These are phyloP conservation scores for Napeogenes inachia DNA, from an alignment of 2,888 invertebrate genomes.

Conservation along the genomic window DNA sequence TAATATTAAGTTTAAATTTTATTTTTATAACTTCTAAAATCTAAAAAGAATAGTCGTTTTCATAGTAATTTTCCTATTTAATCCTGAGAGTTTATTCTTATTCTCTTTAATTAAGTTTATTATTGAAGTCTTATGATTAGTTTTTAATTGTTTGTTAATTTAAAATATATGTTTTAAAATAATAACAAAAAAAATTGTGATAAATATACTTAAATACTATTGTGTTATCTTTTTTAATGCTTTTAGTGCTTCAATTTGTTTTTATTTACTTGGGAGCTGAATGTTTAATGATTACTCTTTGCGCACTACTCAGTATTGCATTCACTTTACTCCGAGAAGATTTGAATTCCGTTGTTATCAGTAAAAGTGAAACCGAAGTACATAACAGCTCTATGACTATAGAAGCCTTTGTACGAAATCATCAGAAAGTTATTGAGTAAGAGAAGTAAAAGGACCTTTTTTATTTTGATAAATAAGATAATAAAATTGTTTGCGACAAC, in stretches of 20 bases:
- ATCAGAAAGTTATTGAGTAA: constrained; percentile 51
- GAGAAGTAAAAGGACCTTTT: constrained; percentile 6
- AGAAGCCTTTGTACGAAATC: constrained; percentile 39
- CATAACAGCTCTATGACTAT: constrained; percentile 26
- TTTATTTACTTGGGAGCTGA: constrained; percentile 46
- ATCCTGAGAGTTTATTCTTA: too few species aligned
- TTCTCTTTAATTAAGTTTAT: too few species aligned
- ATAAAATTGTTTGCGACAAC: too few species aligned
- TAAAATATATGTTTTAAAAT: too few species aligned
- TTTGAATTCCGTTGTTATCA: constrained; percentile 35
- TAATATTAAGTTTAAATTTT: constrained; percentile 12
- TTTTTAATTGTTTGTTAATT: too few species aligned
- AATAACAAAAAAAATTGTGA: too few species aligned
- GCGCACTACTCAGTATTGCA: constrained; percentile 45
- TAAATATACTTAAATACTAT: too few species aligned
- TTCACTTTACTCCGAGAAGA: constrained; percentile 50
- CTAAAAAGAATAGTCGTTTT: too few species aligned
- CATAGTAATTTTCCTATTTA: too few species aligned
- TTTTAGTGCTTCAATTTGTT: constrained; percentile 45
- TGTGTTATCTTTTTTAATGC: not conserved
- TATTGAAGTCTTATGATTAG: too few species aligned
- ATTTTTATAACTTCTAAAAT: too few species aligned
- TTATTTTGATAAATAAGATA: too few species aligned
- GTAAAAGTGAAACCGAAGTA: constrained; percentile 15
- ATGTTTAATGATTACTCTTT: constrained; percentile 46